Conservation (phyloP, 1,140 invertebrate genomes). For the Hormaphis cornu region DNA sequence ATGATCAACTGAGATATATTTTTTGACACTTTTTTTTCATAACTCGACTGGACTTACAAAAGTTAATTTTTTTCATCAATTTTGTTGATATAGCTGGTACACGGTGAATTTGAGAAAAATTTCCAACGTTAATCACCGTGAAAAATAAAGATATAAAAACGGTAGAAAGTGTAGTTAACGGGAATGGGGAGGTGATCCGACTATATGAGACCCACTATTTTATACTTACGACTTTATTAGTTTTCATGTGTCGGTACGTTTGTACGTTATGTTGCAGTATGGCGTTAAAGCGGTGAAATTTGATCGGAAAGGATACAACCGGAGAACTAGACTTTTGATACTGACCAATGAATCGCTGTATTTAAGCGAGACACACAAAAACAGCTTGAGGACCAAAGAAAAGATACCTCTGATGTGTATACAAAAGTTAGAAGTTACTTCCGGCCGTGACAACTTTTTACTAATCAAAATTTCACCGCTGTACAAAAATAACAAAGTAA, state of each 20-base stretch:
- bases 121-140: too few relatives aligned
- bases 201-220: too few relatives aligned
- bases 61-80: too few relatives aligned
- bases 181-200: too few relatives aligned
- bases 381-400: background rate
- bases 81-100: too few relatives aligned
- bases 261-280: background rate
- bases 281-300: conserved; percentile 7
- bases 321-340: conserved; percentile 6
- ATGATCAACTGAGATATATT: too few relatives aligned
- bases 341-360: background rate
- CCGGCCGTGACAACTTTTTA: conserved; percentile 6
- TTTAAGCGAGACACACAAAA: conserved; percentile 3
- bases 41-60: too few relatives aligned
- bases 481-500: conserved; percentile 2
- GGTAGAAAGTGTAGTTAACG: too few relatives aligned
- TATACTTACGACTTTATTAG: too few relatives aligned
- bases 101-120: too few relatives aligned
- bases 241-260: background rate
- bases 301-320: conserved; percentile 19
- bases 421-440: conserved; percentile 8
- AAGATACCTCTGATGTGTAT: conserved; percentile 4
- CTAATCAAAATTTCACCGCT: conserved; percentile 10
- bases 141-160: too few relatives aligned
- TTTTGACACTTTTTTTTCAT: too few relatives aligned